Conservation (phyloP, 2,113 vertebrate genomes). For the Carassius gibelio region DNA sequence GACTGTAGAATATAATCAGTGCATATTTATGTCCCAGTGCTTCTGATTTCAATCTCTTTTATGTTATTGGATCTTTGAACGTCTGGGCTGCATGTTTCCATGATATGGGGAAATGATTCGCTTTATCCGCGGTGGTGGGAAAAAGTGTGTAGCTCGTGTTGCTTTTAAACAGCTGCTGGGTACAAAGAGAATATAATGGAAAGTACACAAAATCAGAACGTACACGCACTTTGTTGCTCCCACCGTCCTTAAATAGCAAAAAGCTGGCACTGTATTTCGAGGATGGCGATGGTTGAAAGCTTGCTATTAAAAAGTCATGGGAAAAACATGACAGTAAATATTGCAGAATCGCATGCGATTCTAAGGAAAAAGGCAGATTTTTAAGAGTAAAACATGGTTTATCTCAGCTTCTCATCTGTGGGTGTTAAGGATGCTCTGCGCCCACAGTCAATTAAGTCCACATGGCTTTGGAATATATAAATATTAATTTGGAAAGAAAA, state of each 20-base stretch:
- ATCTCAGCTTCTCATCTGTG: not conserved
- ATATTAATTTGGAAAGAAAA: not conserved
- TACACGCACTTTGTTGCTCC: not conserved
- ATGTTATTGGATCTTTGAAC: not conserved
- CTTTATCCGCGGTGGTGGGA: not conserved
- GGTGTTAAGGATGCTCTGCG: not conserved
- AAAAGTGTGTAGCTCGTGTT: not conserved
- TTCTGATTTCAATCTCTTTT: constrained; percentile 15
- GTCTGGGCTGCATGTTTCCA: not conserved
- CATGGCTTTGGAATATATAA: not conserved
- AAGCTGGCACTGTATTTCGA: constrained; percentile 5
- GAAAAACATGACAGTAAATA: not conserved
- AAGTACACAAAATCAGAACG: constrained; percentile 14
- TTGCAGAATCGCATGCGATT: not conserved
- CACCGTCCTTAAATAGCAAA: constrained; percentile 19
- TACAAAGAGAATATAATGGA: constrained; percentile 30
- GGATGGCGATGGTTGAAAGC: not conserved
- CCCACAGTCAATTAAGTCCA: not conserved
- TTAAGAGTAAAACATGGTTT: not conserved
- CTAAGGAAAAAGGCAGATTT: not conserved
- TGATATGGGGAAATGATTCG: constrained; percentile 9
- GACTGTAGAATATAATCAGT: constrained; percentile 1
- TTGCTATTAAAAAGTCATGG: constrained; percentile 4
- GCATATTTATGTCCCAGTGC: not conserved
- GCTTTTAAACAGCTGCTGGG: constrained; percentile 18